Evolutionary conservation across 2,888 invertebrate species (phyloP), one percentile per base, ranked within the genome.

Genomic region (Pyrgus malvae): DNA sequence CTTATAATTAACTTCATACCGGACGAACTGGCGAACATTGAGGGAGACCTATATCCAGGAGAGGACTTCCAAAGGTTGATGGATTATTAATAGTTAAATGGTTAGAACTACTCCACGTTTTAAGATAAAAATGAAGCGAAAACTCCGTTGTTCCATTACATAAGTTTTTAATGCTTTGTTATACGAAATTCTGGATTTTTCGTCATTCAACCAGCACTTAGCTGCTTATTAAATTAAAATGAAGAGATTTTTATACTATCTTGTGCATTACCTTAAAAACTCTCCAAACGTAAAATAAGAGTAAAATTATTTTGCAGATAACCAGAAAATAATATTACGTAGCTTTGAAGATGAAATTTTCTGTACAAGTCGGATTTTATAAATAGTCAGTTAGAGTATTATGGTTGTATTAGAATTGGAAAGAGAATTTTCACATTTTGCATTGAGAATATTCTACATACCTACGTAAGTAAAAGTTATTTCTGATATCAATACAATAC

Each of bases 291-390:
- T 38, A 41, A 49, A 49, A 49, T 49, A 49, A 41, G 31, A 29
- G 50, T 35, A 35, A 25, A 50, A 50, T 42, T n/a, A 50, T 42
- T 9, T 33, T 42, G 41, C 41, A 50, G 50, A 42, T 50, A 50
- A 35, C 50, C 23, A 50, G 42, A 41, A 35, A 42, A 49, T 49
- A 33, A 42, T 33, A 42, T 33, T 33, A 50, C 23, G 49, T 42
- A 50, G 50, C 42, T 50, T 42, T 50, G 42, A 50, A 42, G 25
- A 41, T 41, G 25, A 42, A 50, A 42, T 41, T 33, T 17, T 17
- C 33, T 33, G 41, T 31, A 46, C 21, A 23, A 50, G 50, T 50
- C 42, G 19, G 11, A 23, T 49, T 49, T 19, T 40, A 27, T 29
- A 19, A 38, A 48, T 21, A 48, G 17, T 8, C 1, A 14, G 17